A percentile compares a stretch with the other conserved stretches of the same genome.
Conservation (phyloP, 2,888 invertebrate species). For the Brachyptera putata region DNA sequence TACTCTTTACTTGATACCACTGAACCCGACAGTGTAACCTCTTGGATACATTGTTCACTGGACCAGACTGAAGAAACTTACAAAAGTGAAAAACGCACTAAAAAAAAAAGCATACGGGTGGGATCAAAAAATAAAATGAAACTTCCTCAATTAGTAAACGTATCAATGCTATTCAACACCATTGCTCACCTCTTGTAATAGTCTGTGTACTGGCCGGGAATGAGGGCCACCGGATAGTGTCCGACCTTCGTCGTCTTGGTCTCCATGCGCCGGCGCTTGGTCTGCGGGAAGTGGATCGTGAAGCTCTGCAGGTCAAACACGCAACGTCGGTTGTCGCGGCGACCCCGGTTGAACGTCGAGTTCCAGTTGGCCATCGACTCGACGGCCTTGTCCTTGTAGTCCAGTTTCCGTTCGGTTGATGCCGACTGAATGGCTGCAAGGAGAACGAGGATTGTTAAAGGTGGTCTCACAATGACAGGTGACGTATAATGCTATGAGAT, state of each 20-base stretch:
- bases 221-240: conserved; percentile 85
- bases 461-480: too few relatives aligned
- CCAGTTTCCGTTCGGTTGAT: conserved; percentile 42
- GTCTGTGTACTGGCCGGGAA: conserved; percentile 96
- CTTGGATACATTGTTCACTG: too few relatives aligned
- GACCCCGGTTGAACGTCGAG: conserved; percentile 70
- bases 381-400: conserved; percentile 75
- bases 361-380: conserved; percentile 89
- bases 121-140: too few relatives aligned
- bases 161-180: too few relatives aligned
- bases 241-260: conserved; percentile 53
- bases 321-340: conserved; percentile 70
- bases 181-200: conserved; percentile 67
- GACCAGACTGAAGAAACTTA: too few relatives aligned
- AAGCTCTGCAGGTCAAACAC: conserved; percentile 92
- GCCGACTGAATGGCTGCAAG: conserved; percentile 30
- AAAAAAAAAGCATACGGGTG: too few relatives aligned
- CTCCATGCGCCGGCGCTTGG: conserved; percentile 39
- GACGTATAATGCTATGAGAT: too few relatives aligned
- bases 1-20: too few relatives aligned
- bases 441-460: background rate
- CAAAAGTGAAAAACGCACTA: too few relatives aligned
- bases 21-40: too few relatives aligned
- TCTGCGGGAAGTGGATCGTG: conserved; percentile 69
- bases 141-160: too few relatives aligned